These are phyloP conservation scores for Ostrea denselamellosa DNA, from an alignment of 1,140 invertebrate species.

Conservation along the genomic window DNA sequence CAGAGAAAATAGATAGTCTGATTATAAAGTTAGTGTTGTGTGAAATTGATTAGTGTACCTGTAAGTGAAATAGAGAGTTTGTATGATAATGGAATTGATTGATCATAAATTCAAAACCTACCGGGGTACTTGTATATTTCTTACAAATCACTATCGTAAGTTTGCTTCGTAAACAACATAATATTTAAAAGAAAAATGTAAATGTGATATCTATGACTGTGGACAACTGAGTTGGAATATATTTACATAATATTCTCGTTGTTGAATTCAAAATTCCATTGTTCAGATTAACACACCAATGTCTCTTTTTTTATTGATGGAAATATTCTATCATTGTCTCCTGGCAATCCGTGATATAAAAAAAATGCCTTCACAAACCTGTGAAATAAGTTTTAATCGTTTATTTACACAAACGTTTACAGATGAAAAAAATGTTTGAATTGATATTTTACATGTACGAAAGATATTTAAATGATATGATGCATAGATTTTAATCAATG, in stretches of 20 bases:
- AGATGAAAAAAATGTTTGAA: slow-evolving; percentile 20
- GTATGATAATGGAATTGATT: too few relatives aligned
- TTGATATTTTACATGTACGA: not conserved
- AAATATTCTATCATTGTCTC: not conserved
- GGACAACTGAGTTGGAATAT: not conserved
- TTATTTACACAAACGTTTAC: slow-evolving; percentile 11
- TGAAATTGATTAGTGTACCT: not conserved
- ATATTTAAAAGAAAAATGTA: too few relatives aligned
- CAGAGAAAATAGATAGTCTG: not conserved
- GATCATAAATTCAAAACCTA: too few relatives aligned
- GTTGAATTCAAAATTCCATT: not conserved
- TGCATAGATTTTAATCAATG: slow-evolving; percentile 40
- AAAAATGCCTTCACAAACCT: not conserved
- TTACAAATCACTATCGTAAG: too few relatives aligned
- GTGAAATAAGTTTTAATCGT: not conserved
- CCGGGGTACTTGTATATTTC: too few relatives aligned
- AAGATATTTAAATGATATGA: slow-evolving; percentile 22
- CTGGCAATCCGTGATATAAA: not conserved
- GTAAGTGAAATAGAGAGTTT: too few relatives aligned
- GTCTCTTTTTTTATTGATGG: not conserved
- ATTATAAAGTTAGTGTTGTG: not conserved
- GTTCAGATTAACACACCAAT: not conserved
- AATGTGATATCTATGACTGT: too few relatives aligned
- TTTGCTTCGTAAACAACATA: too few relatives aligned
- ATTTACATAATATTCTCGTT: not conserved